A percentile compares a stretch with the other conserved stretches of the same genome.
phyloP scores from a whole-genome alignment of 2,888 invertebrate species.

The Drosophila paramelanica region DNA sequence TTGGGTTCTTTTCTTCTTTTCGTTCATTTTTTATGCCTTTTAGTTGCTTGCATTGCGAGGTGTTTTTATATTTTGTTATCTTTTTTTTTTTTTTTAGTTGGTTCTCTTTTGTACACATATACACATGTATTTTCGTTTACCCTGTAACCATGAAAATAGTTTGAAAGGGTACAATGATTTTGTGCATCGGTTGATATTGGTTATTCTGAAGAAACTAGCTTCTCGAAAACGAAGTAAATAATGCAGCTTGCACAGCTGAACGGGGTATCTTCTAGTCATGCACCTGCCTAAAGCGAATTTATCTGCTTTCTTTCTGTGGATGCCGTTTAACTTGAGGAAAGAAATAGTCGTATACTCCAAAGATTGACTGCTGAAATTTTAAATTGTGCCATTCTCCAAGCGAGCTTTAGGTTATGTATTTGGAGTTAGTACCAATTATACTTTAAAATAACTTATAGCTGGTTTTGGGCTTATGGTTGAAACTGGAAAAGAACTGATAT shows the following conservation, averaged over 20 bases:
- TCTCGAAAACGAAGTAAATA: too few relatives aligned
- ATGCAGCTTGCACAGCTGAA: background rate
- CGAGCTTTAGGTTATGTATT: too few relatives aligned
- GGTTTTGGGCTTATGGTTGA: too few relatives aligned
- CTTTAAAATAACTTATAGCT: too few relatives aligned
- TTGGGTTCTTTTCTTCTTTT: conserved; percentile 40
- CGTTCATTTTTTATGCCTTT: conserved; percentile 56
- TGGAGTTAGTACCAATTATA: too few relatives aligned
- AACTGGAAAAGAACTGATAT: too few relatives aligned
- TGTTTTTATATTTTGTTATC: conserved; percentile 43
- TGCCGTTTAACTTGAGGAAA: conserved; percentile 17
- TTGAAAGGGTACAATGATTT: background rate
- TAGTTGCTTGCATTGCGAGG: conserved; percentile 29
- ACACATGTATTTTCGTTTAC: background rate
- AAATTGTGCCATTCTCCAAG: too few relatives aligned
- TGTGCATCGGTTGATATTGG: too few relatives aligned
- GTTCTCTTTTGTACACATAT: conserved; percentile 4
- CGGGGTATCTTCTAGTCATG: background rate
- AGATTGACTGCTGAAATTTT: too few relatives aligned
- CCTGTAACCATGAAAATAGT: background rate
- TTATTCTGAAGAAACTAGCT: too few relatives aligned
- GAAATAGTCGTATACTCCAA: background rate
- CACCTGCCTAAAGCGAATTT: background rate
- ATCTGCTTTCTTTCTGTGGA: background rate
- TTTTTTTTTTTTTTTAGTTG: conserved; percentile 18